Evolutionary conservation across 2,888 invertebrate genomes (phyloP), one percentile per base, ranked within the genome.

Genomic region (Netelia fuscicornis): DNA sequence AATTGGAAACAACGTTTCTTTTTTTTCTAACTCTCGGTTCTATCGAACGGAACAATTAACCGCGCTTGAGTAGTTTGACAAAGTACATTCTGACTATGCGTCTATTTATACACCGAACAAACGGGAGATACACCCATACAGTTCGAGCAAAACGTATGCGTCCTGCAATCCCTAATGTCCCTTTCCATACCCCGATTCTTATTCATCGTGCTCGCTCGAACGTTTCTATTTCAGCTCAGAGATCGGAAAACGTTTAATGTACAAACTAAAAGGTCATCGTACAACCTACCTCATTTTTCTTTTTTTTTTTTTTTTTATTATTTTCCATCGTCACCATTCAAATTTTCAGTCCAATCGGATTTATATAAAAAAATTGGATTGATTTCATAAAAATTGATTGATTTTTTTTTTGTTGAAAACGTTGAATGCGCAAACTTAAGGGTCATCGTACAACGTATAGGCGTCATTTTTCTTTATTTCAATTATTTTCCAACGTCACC

Each of bases 141-240:
- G n/a, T 44, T 6, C 11, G 11, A 44, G 42, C 20, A 17, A 56
- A 10, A 48, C 13, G 10, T 48, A 20, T 37, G 37, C 44, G 44
- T 58, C 13, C 56, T 23, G 20, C 37, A 54, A 30, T 23, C 11
- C 67, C 44, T 17, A 37, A 64, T 48, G 48, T n/a, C 11, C 20
- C 23, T n/a, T 42, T n/a, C 17, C 54, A 11, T 30, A 17, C n/a
- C n/a, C 6, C 10, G 71, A 54, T 65, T 68, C 52, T 75, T 62
- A 81, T 81, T 81, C 81, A 75, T 75, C 75, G 81, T 81, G 75
- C 42, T 81, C 81, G 52, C 74, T 81, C 81, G 75, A 68, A 81
- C 81, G 81, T 75, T 75, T 52, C 74, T 65, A 67, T 81, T 71
- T 64, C 54, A 23, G 11, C 20, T 20, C 48, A 20, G 74, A 23